Evolutionary conservation across 2,113 vertebrate species (phyloP).

Genomic region (Amblyornis subalaris): DNA sequence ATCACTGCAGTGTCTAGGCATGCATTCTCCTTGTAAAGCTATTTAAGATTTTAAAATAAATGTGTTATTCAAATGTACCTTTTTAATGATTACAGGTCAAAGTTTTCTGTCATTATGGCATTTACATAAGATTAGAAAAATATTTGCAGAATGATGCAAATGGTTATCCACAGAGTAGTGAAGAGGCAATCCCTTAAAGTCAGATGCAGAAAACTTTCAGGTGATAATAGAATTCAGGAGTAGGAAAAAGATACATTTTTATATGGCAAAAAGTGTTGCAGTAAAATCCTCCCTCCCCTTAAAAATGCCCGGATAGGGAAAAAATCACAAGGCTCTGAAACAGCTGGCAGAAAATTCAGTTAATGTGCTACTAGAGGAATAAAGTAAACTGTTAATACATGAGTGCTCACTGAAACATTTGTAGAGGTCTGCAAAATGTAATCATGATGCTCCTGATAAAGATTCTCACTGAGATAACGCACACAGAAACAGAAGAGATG

Average conservation of each 20-base stretch:
- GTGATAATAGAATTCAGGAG: not conserved
- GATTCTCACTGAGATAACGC: not conserved
- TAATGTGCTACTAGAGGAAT: not conserved
- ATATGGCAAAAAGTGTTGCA: not conserved
- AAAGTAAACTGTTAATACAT: not conserved
- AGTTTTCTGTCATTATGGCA: not conserved
- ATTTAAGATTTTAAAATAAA: not conserved
- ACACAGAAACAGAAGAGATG: accelerated
- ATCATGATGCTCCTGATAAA: not conserved
- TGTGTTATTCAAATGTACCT: not conserved
- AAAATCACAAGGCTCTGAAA: not conserved
- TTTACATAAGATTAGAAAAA: not conserved
- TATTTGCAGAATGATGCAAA: not conserved
- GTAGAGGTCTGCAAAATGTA: not conserved
- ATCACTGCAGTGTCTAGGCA: not conserved
- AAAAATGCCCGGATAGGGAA: not conserved
- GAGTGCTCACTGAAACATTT: not conserved
- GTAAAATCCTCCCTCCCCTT: not conserved
- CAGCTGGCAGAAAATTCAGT: not conserved
- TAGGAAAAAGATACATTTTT: not conserved
- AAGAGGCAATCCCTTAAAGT: not conserved
- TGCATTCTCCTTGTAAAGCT: not conserved
- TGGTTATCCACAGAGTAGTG: not conserved
- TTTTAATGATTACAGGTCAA: not conserved
- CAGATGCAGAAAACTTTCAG: not conserved